Evolutionary conservation across 2,797 vertebrate genomes (phyloP), one percentile per base, ranked within the genome.

Genomic region (Phrynocephalus guinanensis): DNA sequence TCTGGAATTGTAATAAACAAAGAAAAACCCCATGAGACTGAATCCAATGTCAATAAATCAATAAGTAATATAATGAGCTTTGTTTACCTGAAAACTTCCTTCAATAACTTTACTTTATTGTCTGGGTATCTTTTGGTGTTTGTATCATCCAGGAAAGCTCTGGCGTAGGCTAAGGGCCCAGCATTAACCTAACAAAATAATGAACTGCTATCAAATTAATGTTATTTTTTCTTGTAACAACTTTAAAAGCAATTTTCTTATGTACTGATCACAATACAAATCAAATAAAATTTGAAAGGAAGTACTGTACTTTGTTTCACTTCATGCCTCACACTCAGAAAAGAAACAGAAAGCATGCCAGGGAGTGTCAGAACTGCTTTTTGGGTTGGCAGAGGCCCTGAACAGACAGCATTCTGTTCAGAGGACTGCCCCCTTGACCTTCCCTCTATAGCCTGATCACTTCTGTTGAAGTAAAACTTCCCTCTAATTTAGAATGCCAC

Each of bases 51-150:
- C 80, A 79, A 1, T 0, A 13, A 33, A 72, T 20, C 4, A 66
- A 2, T 16, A 82, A n/a, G 20, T 30, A 50, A 72, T 1, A 4
- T 22, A 38, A 60, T 76, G 8, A 33, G 56, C 3, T 38, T 68
- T 13, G 33, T 87, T 90, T 98, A 99, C 99, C 99, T 98, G 97
- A 99, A 99, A 84, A 99, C 98, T 95, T 99, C 99, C 94, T 99
- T 99, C 63, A 99, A 96, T 87, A 98, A 97, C 90, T 99, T 99
- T 92, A 99, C 98, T 96, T 99, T 99, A 96, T 99, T 99, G 95
- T 99, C 99, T 0, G 99, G 97, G 70, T 99, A 98, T 94, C 97
- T 98, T 95, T 99, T 99, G 86, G 98, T 98, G 95, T 98, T 98
- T 83, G 96, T 95, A 86, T 98, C 98, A 83, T 99, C 98, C 30